Evolutionary conservation across 1,140 invertebrate genomes (phyloP), one percentile per base, ranked within the genome.

Genomic region (Macrocentrus cingulum): DNA sequence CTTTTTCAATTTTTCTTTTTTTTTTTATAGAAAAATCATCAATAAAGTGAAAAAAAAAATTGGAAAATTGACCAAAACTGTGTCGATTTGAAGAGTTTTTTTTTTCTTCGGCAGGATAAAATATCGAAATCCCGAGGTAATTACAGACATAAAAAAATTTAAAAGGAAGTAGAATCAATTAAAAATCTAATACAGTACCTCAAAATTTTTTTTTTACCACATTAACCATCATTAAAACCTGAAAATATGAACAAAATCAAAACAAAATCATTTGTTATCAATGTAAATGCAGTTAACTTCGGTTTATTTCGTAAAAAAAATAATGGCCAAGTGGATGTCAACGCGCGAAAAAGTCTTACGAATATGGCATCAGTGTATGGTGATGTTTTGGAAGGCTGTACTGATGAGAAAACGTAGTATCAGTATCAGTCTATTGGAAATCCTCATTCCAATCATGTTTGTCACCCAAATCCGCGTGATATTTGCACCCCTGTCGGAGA

Each of bases 21-120:
- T n/a, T n/a, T n/a, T n/a, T n/a, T n/a, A n/a, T n/a, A n/a, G n/a
- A n/a, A n/a, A n/a, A n/a, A n/a, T n/a, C n/a, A n/a, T n/a, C n/a
- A n/a, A n/a, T n/a, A n/a, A n/a, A n/a, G n/a, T n/a, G n/a, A n/a
- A n/a, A n/a, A n/a, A n/a, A n/a, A n/a, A n/a, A n/a, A n/a, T n/a
- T n/a, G n/a, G n/a, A n/a, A n/a, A n/a, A 34, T 11, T 8, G 62
- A 74, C 72, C 45, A 74, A 37, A 39, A 71, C 70, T 2, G 69
- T 72, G 60, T 74, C 72, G 16, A 69, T 69, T 22, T 66, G 19
- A 1, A 74, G 59, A 46, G 36, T 66, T 54, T 74, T 74, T 52
- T 42, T 62, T 9, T n/a, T n/a, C n/a, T 53, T 42, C 41, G 52
- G 25, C 0, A 68, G 67, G 11, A 74, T 11, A 19, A 72, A 15